Evolutionary conservation across 2,888 invertebrate genomes (phyloP).

Genomic region (Synergus itoensis): DNA sequence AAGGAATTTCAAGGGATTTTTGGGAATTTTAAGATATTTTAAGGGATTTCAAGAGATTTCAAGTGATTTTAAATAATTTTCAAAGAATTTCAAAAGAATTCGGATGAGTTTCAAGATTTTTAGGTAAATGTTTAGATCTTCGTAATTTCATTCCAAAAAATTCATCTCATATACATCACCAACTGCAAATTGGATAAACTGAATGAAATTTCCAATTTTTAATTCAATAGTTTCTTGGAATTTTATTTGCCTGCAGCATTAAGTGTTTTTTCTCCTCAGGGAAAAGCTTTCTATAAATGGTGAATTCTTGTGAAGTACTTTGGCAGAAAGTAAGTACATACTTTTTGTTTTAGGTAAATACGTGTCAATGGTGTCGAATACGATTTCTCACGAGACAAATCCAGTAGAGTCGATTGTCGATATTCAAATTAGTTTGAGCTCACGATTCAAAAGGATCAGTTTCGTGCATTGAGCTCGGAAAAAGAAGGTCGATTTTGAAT

Average conservation of each 20-base stretch:
- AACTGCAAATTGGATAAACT: neutral
- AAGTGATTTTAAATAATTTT: too few species aligned
- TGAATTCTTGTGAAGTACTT: neutral
- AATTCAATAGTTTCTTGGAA: neutral
- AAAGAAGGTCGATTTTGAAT: conserved; percentile 26
- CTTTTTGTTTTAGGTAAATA: conserved; percentile 34
- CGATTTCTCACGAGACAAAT: conserved; percentile 36
- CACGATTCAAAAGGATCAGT: conserved; percentile 34
- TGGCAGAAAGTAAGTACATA: neutral
- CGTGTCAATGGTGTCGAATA: conserved; percentile 33
- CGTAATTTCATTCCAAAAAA: too few species aligned
- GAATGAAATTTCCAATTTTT: neutral
- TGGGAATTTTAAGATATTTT: too few species aligned
- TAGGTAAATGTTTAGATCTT: too few species aligned
- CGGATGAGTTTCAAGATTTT: too few species aligned
- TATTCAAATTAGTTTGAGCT: conserved; percentile 38
- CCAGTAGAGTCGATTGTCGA: conserved; percentile 25
- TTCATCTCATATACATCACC: too few species aligned
- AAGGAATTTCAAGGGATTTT: too few species aligned
- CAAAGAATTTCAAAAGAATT: too few species aligned
- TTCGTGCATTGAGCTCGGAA: conserved; percentile 16
- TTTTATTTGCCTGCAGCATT: neutral
- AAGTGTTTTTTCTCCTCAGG: neutral
- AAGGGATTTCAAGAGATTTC: too few species aligned
- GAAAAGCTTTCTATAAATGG: neutral